Conservation (phyloP, 2,888 invertebrate genomes). For the Teinopalpus imperialis region DNA sequence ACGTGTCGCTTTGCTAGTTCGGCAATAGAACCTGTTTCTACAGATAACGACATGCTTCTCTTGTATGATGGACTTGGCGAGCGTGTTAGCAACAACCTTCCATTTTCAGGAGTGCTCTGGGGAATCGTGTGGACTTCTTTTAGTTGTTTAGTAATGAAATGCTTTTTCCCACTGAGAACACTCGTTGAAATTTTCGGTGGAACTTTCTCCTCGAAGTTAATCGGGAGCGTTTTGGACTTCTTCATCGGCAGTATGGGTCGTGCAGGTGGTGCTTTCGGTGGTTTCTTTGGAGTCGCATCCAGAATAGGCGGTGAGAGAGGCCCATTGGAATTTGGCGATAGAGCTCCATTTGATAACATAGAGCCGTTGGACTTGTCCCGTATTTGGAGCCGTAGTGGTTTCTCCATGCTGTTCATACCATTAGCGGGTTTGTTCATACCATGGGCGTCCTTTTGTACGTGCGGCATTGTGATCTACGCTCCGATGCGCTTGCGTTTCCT, state of each 20-base stretch:
- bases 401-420: constrained; percentile 35
- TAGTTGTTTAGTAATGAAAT: constrained; percentile 67
- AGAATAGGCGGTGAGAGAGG: constrained; percentile 64
- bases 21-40: constrained; percentile 75
- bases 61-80: constrained; percentile 66
- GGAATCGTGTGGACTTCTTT: constrained; percentile 69
- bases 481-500: constrained; percentile 64
- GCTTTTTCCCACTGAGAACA: constrained; percentile 59
- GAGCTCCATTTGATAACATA: constrained; percentile 35
- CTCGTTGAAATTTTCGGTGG: constrained; percentile 54
- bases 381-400: constrained; percentile 61
- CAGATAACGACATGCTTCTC: constrained; percentile 63
- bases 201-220: constrained; percentile 66
- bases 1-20: constrained; percentile 72
- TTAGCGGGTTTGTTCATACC: constrained; percentile 39
- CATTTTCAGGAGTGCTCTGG: constrained; percentile 48
- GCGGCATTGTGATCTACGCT: constrained; percentile 61
- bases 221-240: constrained; percentile 72
- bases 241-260: constrained; percentile 69
- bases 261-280: constrained; percentile 62
- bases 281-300: constrained; percentile 70
- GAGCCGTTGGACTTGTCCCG: constrained; percentile 48
- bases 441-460: constrained; percentile 44
- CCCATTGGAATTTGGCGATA: constrained; percentile 59
- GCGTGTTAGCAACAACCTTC: constrained; percentile 51